Evolutionary conservation across 2,113 vertebrate genomes (phyloP).

Genomic region (Chauna torquata): DNA sequence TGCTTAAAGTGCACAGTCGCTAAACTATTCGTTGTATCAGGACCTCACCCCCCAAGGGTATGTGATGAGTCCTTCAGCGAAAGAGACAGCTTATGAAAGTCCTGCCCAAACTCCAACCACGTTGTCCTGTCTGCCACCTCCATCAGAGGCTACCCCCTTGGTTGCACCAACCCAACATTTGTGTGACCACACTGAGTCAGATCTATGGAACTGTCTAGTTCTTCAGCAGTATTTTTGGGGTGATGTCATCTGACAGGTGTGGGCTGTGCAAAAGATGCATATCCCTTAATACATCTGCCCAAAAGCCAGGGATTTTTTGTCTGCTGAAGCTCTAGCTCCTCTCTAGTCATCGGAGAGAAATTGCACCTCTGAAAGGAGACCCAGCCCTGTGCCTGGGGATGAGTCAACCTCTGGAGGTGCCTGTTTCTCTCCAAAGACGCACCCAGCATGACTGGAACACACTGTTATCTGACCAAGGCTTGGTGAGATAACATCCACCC

Average conservation of each 20-base stretch:
- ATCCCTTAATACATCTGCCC: neutral
- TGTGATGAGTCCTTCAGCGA: neutral
- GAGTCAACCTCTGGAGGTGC: neutral
- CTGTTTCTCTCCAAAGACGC: neutral
- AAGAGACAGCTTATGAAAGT: neutral
- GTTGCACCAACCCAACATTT: neutral
- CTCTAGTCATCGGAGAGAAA: neutral
- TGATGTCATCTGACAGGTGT: neutral
- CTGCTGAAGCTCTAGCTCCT: neutral
- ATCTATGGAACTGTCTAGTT: neutral
- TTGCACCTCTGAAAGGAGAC: neutral
- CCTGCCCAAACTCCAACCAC: accelerated
- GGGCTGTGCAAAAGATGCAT: neutral
- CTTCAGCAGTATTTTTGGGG: neutral
- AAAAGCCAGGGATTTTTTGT: neutral
- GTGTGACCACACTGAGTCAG: neutral
- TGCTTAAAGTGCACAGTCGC: neutral
- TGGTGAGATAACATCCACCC: neutral
- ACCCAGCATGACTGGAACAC: neutral
- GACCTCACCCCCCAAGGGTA: accelerated
- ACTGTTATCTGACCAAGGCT: neutral
- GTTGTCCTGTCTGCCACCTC: accelerated
- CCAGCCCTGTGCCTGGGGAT: neutral
- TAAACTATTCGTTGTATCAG: neutral
- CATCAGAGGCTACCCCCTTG: neutral